phyloP scores from a whole-genome alignment of 2,113 vertebrate genomes.

The Phoenicopterus ruber region DNA sequence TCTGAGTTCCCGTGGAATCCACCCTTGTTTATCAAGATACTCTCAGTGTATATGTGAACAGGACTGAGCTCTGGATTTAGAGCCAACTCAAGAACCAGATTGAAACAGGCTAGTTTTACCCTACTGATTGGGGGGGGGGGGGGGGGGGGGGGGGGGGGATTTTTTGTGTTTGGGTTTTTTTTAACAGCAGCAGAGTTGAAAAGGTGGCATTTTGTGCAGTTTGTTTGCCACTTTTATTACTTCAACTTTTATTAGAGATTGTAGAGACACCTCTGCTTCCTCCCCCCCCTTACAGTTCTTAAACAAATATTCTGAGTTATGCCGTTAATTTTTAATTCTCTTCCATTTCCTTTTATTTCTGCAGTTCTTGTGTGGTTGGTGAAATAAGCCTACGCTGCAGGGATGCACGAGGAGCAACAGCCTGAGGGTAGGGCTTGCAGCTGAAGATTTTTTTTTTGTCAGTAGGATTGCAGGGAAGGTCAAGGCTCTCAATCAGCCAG shows the following conservation, averaged over 20 bases:
- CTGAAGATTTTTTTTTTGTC: neutral
- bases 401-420: constrained; percentile 65
- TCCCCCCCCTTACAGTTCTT: neutral
- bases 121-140: neutral
- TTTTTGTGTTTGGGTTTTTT: neutral
- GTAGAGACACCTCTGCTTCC: neutral
- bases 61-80: neutral
- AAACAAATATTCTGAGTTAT: neutral
- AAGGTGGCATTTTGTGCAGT: neutral
- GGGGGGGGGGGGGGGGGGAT: no score
- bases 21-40: neutral
- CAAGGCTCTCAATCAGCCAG: neutral
- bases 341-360: constrained; percentile 4
- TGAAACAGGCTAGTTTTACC: neutral
- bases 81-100: neutral
- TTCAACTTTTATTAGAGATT: neutral
- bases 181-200: neutral
- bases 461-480: neutral
- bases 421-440: constrained; percentile 61
- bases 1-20: neutral
- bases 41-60: neutral
- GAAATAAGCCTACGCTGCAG: neutral
- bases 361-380: constrained; percentile 24
- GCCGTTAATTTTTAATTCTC: neutral
- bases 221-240: neutral